phyloP scores from a whole-genome alignment of 2,113 vertebrate species.

The Cavia porcellus region DNA sequence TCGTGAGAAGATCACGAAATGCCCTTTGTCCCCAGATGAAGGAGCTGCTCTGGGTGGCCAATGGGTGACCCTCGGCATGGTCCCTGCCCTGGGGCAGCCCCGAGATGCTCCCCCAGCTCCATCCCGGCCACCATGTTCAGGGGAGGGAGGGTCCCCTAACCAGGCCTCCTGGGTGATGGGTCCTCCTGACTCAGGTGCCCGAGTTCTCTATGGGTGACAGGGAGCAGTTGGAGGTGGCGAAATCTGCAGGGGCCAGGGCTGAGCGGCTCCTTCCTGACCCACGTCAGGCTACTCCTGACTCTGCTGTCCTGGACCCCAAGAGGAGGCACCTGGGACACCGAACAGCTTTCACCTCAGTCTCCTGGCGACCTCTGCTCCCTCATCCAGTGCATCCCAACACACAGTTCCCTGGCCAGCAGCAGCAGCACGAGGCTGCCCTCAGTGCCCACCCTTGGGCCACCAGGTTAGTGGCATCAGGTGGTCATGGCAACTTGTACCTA shows the following conservation, averaged over 20 bases:
- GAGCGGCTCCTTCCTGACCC: not conserved
- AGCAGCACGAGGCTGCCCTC: not conserved
- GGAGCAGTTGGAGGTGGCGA: not conserved
- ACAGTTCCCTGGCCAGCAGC: not conserved
- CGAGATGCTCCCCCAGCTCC: not conserved
- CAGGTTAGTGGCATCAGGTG: not conserved
- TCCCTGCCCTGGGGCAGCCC: not conserved
- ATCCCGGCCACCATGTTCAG: not conserved
- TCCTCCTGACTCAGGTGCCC: not conserved
- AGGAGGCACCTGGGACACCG: not conserved
- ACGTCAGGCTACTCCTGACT: not conserved
- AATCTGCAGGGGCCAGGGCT: not conserved
- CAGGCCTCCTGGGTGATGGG: not conserved
- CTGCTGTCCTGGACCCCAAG: not conserved
- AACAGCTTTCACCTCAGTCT: not conserved
- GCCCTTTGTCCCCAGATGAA: not conserved
- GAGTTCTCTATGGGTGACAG: not conserved
- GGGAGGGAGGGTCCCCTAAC: not conserved
- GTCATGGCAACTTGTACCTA: rapidly evolving
- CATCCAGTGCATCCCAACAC: not conserved
- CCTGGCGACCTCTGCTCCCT: not conserved
- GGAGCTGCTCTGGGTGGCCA: not conserved
- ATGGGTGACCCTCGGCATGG: not conserved
- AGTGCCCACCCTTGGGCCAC: not conserved
- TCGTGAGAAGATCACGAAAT: not conserved